Evolutionary conservation across 2,888 invertebrate genomes (phyloP).

Genomic region (Saturnia pavonia): DNA sequence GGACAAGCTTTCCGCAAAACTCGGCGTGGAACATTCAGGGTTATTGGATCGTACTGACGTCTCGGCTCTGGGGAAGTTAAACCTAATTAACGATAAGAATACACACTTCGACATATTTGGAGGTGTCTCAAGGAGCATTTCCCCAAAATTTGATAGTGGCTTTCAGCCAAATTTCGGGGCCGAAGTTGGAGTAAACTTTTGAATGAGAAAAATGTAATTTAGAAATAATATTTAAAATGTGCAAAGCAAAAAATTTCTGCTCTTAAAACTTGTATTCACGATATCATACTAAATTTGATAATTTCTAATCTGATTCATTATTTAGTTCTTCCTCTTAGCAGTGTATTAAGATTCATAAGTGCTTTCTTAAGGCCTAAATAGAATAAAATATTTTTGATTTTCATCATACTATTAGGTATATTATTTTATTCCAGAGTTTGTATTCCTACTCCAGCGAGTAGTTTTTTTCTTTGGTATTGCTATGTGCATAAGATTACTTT

Average conservation of each 20-base stretch:
- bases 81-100: conserved; percentile 1
- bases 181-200: background rate
- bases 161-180: background rate
- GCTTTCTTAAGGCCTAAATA: no score
- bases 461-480: no score
- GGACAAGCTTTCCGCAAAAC: conserved; percentile 11
- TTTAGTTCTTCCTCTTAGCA: no score
- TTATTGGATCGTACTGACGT: background rate
- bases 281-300: no score
- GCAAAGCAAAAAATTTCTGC: background rate
- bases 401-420: no score
- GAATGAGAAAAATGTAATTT: background rate
- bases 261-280: no score
- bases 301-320: no score
- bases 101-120: conserved; percentile 9
- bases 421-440: no score
- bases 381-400: no score
- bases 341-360: no score
- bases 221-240: background rate
- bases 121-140: background rate
- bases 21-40: conserved; percentile 2
- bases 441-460: no score
- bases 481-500: no score
- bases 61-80: conserved; percentile 1
- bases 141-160: background rate